Evolutionary conservation across 2,888 invertebrate genomes (phyloP).

Genomic region (Pandemis corylana): DNA sequence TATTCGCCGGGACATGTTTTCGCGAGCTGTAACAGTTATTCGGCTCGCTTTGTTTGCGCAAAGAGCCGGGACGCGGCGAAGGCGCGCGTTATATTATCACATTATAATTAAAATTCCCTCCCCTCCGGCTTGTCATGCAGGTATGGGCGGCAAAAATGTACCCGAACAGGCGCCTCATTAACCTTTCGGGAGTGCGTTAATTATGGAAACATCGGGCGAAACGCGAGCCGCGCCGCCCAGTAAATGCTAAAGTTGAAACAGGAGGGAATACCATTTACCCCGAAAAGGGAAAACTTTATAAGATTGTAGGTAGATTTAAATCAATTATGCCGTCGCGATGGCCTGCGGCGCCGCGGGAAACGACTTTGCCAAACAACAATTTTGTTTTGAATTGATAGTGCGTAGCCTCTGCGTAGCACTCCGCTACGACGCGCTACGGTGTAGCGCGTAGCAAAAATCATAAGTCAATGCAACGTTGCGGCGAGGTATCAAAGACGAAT

Average conservation of each 20-base stretch:
- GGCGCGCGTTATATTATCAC: conserved; percentile 16
- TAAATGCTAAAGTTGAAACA: conserved; percentile 17
- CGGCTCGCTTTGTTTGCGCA: neutral
- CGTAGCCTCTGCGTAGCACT: neutral
- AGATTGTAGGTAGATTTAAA: conserved; percentile 4
- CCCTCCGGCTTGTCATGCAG: conserved; percentile 2
- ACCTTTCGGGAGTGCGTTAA: conserved; percentile 17
- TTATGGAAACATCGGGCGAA: conserved; percentile 27
- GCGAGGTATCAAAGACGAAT: too few species aligned
- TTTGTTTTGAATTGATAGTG: neutral
- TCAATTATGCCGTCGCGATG: neutral
- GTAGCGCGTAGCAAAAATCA: neutral
- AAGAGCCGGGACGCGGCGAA: conserved; percentile 5
- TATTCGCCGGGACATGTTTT: neutral
- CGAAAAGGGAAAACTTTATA: neutral
- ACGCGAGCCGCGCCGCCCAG: conserved; percentile 7
- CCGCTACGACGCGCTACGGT: conserved; percentile 4
- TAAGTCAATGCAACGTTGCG: too few species aligned
- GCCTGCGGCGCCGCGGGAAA: neutral
- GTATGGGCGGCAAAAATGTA: conserved; percentile 18
- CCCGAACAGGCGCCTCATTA: conserved; percentile 16
- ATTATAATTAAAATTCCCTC: conserved; percentile 23
- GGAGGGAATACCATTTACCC: neutral
- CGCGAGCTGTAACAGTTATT: neutral
- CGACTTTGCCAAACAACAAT: neutral